These are phyloP conservation scores for Zaprionus lineosus DNA, from an alignment of 2,888 invertebrate genomes.

Conservation along the genomic window DNA sequence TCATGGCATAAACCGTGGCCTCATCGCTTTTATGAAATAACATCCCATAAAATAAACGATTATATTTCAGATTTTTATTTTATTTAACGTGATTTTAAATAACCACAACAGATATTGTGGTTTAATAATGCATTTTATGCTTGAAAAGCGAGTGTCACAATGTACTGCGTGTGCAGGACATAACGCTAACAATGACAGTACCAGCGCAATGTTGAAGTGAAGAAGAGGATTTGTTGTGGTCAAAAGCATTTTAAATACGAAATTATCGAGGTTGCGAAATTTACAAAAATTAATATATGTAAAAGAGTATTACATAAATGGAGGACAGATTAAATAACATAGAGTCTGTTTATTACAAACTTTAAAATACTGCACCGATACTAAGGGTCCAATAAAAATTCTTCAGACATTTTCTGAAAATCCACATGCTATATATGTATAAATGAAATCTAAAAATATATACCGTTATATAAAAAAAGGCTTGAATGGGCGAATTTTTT, in stretches of 20 bases:
- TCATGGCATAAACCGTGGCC: no score
- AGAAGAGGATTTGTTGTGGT: slow-evolving; percentile 36
- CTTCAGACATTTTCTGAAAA: no score
- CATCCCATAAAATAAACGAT: slow-evolving; percentile 71
- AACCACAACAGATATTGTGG: slow-evolving; percentile 73
- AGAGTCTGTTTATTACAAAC: no score
- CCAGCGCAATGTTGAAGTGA: slow-evolving; percentile 19
- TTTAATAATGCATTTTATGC: slow-evolving; percentile 67
- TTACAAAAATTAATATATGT: no score
- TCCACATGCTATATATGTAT: no score
- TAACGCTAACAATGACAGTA: slow-evolving; percentile 34
- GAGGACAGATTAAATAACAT: no score
- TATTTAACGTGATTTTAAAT: slow-evolving; percentile 73
- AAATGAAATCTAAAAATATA: no score
- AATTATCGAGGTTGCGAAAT: slow-evolving; percentile 30
- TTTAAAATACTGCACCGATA: no score
- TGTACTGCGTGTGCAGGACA: slow-evolving; percentile 30
- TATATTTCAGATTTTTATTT: slow-evolving; percentile 44
- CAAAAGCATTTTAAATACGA: slow-evolving; percentile 58
- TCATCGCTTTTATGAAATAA: slow-evolving; percentile 51
- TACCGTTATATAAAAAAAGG: no score
- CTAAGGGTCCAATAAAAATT: no score
- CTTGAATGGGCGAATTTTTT: no score
- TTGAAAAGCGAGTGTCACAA: slow-evolving; percentile 67
- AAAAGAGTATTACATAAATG: no score